These are phyloP conservation scores for Leptopilina syphax DNA, from an alignment of 2,888 invertebrate species.

Conservation along the genomic window DNA sequence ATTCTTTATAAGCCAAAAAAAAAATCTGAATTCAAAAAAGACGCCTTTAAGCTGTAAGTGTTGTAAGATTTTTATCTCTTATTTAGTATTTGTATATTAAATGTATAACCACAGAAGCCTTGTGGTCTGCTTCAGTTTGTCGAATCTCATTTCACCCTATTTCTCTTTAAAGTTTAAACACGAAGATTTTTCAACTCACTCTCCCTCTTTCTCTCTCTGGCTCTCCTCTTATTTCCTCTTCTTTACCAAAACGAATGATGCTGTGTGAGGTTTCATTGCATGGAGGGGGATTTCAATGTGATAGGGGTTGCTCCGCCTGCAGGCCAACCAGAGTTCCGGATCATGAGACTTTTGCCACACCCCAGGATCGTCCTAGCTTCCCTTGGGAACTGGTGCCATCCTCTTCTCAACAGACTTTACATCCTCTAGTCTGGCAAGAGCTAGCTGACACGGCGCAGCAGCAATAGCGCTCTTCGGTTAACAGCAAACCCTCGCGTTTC, in stretches of 20 bases:
- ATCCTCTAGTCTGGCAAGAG: slow-evolving; percentile 75
- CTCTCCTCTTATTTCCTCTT: slow-evolving; percentile 20
- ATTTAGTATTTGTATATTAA: too few species aligned
- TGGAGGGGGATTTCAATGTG: slow-evolving; percentile 62
- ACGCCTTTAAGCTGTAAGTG: too few species aligned
- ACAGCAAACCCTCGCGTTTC: slow-evolving; percentile 31
- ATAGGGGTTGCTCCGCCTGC: slow-evolving; percentile 76
- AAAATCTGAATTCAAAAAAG: too few species aligned
- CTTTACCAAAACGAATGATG: slow-evolving; percentile 63
- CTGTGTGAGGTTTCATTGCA: slow-evolving; percentile 57
- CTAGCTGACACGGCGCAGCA: slow-evolving; percentile 72
- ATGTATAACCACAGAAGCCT: not conserved
- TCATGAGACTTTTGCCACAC: slow-evolving; percentile 73
- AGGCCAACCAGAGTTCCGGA: slow-evolving; percentile 75
- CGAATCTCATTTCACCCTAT: not conserved
- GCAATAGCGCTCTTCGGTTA: slow-evolving; percentile 54
- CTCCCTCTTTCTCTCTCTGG: slow-evolving; percentile 33
- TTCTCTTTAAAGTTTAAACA: not conserved
- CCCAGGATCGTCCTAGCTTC: slow-evolving; percentile 71
- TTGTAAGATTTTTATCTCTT: too few species aligned
- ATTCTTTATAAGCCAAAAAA: too few species aligned
- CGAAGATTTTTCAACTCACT: not conserved
- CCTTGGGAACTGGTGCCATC: slow-evolving; percentile 72
- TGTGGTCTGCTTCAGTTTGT: slow-evolving; percentile 22
- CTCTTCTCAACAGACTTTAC: slow-evolving; percentile 73